Conservation (phyloP, 2,888 invertebrate genomes). For the Periphyllus acericola region DNA sequence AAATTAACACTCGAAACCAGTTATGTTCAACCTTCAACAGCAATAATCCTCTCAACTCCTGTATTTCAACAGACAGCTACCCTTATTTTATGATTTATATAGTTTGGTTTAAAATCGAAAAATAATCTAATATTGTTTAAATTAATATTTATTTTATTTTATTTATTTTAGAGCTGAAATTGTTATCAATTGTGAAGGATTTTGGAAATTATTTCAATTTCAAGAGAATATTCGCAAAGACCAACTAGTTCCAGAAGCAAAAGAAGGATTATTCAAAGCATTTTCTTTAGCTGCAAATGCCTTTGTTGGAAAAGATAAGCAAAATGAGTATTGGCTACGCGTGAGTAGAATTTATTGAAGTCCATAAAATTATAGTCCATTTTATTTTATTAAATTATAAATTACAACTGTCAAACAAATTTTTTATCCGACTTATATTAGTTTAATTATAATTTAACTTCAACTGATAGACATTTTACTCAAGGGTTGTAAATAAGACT, state of each 20-base stretch:
- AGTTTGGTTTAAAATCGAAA: no score
- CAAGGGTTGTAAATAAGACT: no score
- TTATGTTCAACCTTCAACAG: no score
- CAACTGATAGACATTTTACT: no score
- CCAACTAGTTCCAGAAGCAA: slow-evolving; percentile 71
- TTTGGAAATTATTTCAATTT: slow-evolving; percentile 63
- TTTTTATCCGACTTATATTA: neutral
- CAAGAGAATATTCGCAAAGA: slow-evolving; percentile 66
- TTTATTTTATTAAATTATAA: neutral
- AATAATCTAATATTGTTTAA: no score
- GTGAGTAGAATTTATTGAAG: slow-evolving; percentile 62
- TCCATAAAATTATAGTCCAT: neutral
- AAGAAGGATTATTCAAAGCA: slow-evolving; percentile 77
- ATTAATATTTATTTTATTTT: slow-evolving; percentile 8
- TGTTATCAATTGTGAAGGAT: slow-evolving; percentile 63
- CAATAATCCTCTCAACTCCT: no score
- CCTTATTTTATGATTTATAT: no score
- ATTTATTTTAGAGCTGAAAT: slow-evolving; percentile 56
- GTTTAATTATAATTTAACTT: neutral
- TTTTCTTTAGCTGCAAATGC: slow-evolving; percentile 73
- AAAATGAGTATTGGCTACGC: slow-evolving; percentile 66
- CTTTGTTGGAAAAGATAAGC: slow-evolving; percentile 64
- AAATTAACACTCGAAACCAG: no score
- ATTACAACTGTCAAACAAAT: neutral
- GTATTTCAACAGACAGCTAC: no score